These are phyloP conservation scores for Catharus bicknelli DNA, from an alignment of 2,113 vertebrate species.

Conservation along the genomic window DNA sequence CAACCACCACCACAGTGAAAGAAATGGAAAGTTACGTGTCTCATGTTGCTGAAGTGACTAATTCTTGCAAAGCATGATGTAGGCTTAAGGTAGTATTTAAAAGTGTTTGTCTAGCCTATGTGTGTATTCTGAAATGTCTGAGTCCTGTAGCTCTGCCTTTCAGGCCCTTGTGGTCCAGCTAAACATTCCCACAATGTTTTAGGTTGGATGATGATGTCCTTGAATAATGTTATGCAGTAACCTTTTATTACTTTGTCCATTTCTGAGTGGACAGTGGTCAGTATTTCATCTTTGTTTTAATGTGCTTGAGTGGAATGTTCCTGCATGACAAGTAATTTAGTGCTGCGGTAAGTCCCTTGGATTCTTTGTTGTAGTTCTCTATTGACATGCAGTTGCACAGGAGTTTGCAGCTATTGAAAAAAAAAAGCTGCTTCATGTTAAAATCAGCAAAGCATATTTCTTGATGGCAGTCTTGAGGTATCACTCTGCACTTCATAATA, in stretches of 20 bases:
- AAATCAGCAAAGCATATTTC: background rate
- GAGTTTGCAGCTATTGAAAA: background rate
- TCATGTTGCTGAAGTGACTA: conserved; percentile 21
- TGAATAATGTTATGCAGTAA: background rate
- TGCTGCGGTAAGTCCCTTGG: background rate
- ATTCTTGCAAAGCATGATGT: background rate
- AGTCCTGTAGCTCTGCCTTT: background rate
- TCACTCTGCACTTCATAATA: background rate
- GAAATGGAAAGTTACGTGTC: background rate
- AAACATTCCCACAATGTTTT: background rate
- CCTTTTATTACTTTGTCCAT: background rate
- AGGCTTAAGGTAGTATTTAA: conserved; percentile 6
- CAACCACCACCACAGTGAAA: background rate
- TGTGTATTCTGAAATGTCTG: background rate
- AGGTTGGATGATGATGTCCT: background rate
- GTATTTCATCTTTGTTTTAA: background rate
- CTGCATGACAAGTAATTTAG: background rate
- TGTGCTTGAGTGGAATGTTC: background rate
- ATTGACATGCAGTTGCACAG: background rate
- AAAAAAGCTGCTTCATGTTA: background rate
- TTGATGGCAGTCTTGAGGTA: background rate
- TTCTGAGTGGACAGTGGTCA: background rate
- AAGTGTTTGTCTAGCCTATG: background rate
- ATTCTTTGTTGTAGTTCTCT: background rate
- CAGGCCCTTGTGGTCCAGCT: background rate